Evolutionary conservation across 1,140 invertebrate species (phyloP), one percentile per base, ranked within the genome.

Genomic region (Pogonomyrmex californicus): DNA sequence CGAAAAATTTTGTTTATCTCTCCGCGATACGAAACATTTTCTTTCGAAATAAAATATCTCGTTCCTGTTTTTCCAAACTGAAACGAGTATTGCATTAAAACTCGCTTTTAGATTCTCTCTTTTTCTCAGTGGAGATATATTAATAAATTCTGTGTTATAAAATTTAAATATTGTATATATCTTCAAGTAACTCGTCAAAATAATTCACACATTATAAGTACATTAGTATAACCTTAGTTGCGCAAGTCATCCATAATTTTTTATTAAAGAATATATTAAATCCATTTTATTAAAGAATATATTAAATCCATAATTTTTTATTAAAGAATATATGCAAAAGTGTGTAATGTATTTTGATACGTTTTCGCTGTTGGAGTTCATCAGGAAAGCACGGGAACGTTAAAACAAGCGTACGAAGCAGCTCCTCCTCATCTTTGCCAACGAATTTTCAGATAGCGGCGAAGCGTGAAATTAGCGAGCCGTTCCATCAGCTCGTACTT

Each of bases 381-480:
- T 4, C 51, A 12, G 5, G 33, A 47, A 51, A 38, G 54, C 54
- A 44, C 4, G 51, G 56, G 47, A 70, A 47, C 4, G 36, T 38
- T 66, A 33, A 75, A 66, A 17, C 12, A 62, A 75, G 68, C 33
- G 51, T n/a, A 17, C 49, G 77, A 60, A 63, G 47, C 30, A 68
- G 73, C 56, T 76, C 9, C 56, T 76, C 9, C 86, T 85, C 85
- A 54, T 73, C 71, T 71, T 71, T n/a, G 56, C 33, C 38, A 56
- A 38, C 30, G 60, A 91, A 91, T 91, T 91, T 90, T 91, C 90
- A 82, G 41, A 51, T 41, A 88, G 63, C 85, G 58, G 12, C 85
- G 83, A 90, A 79, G 86, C 90, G 88, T 91, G 88, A 91, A 91
- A 91, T 91, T 89, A 89, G 88, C 76, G 71, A 83, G 36, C 71